A percentile compares a stretch with the other conserved stretches of the same genome.
These are phyloP conservation scores for Lepisosteus oculatus DNA, from an alignment of 2,113 vertebrate genomes.

Conservation along the genomic window DNA sequence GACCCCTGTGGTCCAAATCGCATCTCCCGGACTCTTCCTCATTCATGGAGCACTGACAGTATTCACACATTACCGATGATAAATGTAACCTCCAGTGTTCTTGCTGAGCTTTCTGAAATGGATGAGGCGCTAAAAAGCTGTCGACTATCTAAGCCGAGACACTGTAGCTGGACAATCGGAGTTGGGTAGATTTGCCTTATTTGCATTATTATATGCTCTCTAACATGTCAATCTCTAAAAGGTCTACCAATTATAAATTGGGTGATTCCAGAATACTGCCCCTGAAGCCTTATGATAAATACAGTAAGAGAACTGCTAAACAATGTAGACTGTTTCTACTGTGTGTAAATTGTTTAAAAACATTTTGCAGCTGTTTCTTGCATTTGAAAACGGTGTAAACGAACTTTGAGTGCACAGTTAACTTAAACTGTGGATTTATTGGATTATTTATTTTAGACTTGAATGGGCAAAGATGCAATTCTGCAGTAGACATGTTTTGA, in stretches of 20 bases:
- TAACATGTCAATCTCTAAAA: background rate
- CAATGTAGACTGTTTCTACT: too few relatives aligned
- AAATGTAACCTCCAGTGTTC: background rate
- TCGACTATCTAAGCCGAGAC: background rate
- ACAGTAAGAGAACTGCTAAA: too few relatives aligned
- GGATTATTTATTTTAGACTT: too few relatives aligned
- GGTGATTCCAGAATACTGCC: background rate
- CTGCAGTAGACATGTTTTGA: too few relatives aligned
- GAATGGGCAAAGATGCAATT: too few relatives aligned
- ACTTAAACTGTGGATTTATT: too few relatives aligned
- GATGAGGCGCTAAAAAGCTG: background rate
- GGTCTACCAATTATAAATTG: background rate
- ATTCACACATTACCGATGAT: conserved; percentile 29
- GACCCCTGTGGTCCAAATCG: background rate
- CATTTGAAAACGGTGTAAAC: too few relatives aligned
- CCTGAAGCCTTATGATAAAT: too few relatives aligned
- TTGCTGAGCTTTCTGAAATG: background rate
- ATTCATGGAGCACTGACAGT: conserved; percentile 63
- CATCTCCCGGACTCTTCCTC: conserved; percentile 36
- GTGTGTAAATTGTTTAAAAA: background rate
- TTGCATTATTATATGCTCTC: background rate
- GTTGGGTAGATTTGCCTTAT: background rate
- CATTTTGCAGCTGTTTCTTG: background rate
- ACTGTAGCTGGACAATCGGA: conserved; percentile 20
- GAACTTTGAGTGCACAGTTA: too few relatives aligned